Conservation (phyloP, 2,888 invertebrate species). For the Phymatocera aterrima region DNA sequence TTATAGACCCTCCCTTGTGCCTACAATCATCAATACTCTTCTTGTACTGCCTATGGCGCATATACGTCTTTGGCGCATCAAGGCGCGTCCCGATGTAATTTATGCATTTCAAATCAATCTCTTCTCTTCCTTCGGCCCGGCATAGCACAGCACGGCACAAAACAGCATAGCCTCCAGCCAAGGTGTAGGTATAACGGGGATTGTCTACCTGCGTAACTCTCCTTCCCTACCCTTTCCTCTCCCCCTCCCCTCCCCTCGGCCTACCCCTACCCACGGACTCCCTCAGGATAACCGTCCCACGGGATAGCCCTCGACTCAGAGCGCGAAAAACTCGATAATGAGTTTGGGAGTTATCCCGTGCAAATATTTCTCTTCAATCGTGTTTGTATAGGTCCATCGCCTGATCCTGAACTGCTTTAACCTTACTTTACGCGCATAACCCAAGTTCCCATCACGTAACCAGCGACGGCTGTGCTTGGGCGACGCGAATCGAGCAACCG, state of each 20-base stretch:
- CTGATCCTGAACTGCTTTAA: background rate
- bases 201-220: conserved; percentile 35
- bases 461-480: background rate
- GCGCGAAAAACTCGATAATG: conserved; percentile 68
- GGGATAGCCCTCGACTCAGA: conserved; percentile 34
- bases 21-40: conserved; percentile 71
- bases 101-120: conserved; percentile 75
- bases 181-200: conserved; percentile 40
- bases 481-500: background rate
- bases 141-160: background rate
- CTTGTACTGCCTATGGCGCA: conserved; percentile 49
- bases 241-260: conserved; percentile 66
- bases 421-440: background rate
- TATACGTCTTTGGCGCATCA: conserved; percentile 44
- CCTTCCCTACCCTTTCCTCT: conserved; percentile 45
- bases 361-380: conserved; percentile 72
- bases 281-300: conserved; percentile 37
- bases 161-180: background rate
- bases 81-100: conserved; percentile 69
- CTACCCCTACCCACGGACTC: conserved; percentile 61
- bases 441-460: background rate
- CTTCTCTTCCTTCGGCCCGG: conserved; percentile 56
- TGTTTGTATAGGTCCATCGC: conserved; percentile 70
- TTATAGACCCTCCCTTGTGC: conserved; percentile 73
- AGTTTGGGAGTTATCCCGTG: conserved; percentile 71